phyloP scores from a whole-genome alignment of 2,888 invertebrate species.

The Aplocera efformata region DNA sequence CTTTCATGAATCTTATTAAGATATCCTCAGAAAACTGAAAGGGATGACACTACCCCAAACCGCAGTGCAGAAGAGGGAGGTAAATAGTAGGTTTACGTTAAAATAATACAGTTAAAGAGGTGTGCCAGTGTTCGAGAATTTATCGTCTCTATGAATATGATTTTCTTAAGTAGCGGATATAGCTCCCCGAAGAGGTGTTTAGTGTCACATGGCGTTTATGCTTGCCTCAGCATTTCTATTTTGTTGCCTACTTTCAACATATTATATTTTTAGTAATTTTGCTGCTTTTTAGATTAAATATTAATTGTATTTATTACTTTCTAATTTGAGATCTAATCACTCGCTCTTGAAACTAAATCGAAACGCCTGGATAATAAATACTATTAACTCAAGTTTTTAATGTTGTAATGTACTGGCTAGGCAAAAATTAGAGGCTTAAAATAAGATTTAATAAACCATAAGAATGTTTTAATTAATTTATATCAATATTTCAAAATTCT shows the following conservation, averaged over 20 bases:
- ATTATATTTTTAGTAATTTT: no score
- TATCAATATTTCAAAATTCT: no score
- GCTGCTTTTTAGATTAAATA: no score
- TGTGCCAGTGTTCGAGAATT: conserved; percentile 62
- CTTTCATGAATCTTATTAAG: conserved; percentile 92
- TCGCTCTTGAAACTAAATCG: no score
- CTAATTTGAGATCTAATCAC: no score
- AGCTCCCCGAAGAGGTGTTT: conserved; percentile 58
- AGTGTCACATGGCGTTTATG: conserved; percentile 52
- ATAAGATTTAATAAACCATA: no score
- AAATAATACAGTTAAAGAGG: conserved; percentile 80
- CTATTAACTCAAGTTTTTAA: no score
- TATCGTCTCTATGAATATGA: conserved; percentile 77
- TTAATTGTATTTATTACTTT: no score
- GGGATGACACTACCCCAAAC: conserved; percentile 46
- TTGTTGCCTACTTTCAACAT: background rate
- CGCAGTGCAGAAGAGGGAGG: conserved; percentile 38
- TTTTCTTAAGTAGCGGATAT: conserved; percentile 73
- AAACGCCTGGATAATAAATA: no score
- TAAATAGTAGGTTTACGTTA: conserved; percentile 68
- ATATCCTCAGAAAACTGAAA: conserved; percentile 83
- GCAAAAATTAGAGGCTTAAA: no score
- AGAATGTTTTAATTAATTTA: no score
- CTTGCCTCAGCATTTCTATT: conserved; percentile 1
- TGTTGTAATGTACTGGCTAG: no score